phyloP scores from a whole-genome alignment of 1,140 invertebrate species.

The Pteromalus puparum region DNA sequence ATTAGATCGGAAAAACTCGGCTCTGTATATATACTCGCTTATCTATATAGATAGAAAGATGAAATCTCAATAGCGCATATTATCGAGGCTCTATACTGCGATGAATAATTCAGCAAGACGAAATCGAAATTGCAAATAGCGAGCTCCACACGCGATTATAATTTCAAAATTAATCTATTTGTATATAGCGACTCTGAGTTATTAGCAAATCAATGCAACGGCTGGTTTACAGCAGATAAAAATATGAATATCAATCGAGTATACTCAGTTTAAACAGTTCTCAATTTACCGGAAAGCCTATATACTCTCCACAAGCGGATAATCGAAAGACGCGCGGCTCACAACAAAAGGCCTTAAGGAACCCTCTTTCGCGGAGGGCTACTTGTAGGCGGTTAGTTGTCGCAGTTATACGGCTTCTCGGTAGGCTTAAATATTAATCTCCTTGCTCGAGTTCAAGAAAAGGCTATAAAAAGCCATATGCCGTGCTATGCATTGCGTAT shows the following conservation, averaged over 20 bases:
- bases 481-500: not conserved
- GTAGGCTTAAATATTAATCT: slow-evolving; percentile 32
- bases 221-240: not conserved
- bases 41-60: too few species aligned
- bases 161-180: slow-evolving; percentile 13
- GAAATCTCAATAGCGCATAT: too few species aligned
- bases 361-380: not conserved
- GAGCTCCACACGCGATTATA: not conserved
- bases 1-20: not conserved
- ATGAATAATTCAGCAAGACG: not conserved
- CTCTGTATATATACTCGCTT: too few species aligned
- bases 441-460: slow-evolving; percentile 8
- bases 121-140: slow-evolving; percentile 5
- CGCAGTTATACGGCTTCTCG: slow-evolving; percentile 27
- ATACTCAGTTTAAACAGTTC: not conserved
- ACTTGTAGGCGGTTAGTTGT: slow-evolving; percentile 19
- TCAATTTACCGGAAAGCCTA: not conserved
- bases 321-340: not conserved
- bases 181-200: not conserved
- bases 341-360: slow-evolving; percentile 13
- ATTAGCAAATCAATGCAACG: slow-evolving; percentile 1
- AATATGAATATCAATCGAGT: not conserved
- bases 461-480: slow-evolving; percentile 6
- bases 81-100: too few species aligned
- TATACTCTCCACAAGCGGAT: not conserved